phyloP scores from a whole-genome alignment of 2,888 invertebrate genomes.

The Spilarctia lutea region DNA sequence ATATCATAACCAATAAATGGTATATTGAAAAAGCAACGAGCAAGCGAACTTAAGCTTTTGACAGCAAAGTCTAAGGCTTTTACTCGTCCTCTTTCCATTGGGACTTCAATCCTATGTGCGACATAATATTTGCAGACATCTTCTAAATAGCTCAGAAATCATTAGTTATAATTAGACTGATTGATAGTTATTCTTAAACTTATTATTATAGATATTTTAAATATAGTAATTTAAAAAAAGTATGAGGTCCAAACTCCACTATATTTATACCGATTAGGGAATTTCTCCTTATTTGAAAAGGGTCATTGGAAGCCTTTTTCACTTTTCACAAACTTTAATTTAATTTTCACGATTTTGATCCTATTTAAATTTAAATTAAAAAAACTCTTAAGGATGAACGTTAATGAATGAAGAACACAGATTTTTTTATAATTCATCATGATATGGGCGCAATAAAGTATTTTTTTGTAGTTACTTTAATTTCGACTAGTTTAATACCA shows the following conservation, averaged over 20 bases:
- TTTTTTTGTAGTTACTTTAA: too few relatives aligned
- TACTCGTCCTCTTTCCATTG: constrained; percentile 34
- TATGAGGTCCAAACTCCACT: background rate
- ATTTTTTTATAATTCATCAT: too few relatives aligned
- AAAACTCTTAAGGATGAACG: too few relatives aligned
- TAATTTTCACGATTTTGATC: too few relatives aligned
- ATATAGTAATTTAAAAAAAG: background rate
- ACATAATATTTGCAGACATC: background rate
- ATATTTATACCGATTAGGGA: too few relatives aligned
- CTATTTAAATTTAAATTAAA: too few relatives aligned
- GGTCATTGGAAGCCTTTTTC: too few relatives aligned
- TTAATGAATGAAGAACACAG: too few relatives aligned
- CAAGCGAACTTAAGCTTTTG: constrained; percentile 25
- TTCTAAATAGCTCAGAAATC: background rate
- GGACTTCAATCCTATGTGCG: constrained; percentile 29
- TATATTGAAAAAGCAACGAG: constrained; percentile 24
- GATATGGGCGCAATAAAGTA: too few relatives aligned
- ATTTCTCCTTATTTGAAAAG: too few relatives aligned
- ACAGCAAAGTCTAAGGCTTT: constrained; percentile 34
- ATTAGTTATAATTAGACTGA: background rate
- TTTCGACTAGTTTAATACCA: too few relatives aligned
- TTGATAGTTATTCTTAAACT: background rate
- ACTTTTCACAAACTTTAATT: too few relatives aligned
- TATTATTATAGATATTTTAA: background rate
- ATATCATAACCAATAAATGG: constrained; percentile 20